Base-by-base conservation (phyloP, 1,140 invertebrate species). In the Euschistus heros region DNA sequence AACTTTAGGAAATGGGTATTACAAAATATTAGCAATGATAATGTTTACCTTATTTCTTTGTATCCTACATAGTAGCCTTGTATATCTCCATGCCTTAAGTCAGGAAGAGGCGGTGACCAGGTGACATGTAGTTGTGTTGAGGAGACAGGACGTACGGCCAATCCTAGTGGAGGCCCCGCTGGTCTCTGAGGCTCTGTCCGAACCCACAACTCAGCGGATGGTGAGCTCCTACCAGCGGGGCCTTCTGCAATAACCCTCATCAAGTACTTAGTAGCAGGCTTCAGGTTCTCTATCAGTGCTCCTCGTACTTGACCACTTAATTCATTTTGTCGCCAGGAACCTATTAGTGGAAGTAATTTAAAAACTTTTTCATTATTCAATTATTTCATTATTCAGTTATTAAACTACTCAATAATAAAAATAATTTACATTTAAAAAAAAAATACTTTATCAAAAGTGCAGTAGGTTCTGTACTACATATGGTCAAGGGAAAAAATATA, bases 171-270 rank as follows among this genome's bases (percentile, higher is more conserved):
- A 26, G 66, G 63, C 14, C 86, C 87, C 7, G 85, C 84, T 0
- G 88, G 88, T 59, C 86, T 80, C 76, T 91, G 87, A 26, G 90
- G 87, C 66, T 88, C 83, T 0, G 89, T 91, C 68, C 78, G 81
- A 0, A 89, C 80, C 0, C 78, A 70, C 5, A 91, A 72, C 64
- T 85, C 83, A n/a, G 81, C 75, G 62, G 87, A 89, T 0, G 88
- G 84, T 4, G 78, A 74, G 70, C 89, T 88, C 68, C 81, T 78
- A 4, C 63, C 88, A 0, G 88, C 84, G 4, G 84, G 81, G 22
- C 89, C 89, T 73, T 87, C 85, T 1, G 89, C 88, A 63, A 86
- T 81, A 0, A 92, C 80, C 17, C 88, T 77, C 64, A 92, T 81
- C 0, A 81, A 78, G 71, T 92, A 93, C 54, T 78, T 80, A 0